These are phyloP conservation scores for Monodelphis domestica DNA, from an alignment of 2,797 vertebrate species.

Conservation along the genomic window DNA sequence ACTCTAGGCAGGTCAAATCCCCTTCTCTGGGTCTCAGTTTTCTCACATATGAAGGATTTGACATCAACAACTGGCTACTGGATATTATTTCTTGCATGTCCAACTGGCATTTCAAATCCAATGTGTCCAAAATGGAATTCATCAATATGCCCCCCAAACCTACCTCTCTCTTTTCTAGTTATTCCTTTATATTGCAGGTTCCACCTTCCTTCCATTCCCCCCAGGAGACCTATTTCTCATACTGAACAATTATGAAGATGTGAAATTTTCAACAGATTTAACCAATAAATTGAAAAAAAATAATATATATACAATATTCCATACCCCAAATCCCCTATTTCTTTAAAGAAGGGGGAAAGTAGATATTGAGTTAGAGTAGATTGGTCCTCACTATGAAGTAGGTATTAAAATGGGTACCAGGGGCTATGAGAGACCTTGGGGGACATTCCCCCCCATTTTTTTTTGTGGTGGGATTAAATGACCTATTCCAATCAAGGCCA, in stretches of 20 bases:
- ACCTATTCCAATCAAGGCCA: background rate
- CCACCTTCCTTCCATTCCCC: background rate
- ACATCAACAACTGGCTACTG: background rate
- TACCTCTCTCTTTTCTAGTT: background rate
- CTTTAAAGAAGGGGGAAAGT: background rate
- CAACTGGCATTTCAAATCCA: constrained; percentile 65
- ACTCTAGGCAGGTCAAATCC: background rate
- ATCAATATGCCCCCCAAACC: rapidly evolving
- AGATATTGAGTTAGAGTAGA: background rate
- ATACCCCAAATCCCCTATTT: background rate
- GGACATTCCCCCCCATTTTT: background rate
- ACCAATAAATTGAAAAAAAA: background rate
- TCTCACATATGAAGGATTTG: background rate
- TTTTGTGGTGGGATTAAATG: background rate
- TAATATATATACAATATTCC: background rate
- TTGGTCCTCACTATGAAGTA: background rate
- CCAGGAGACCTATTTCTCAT: background rate
- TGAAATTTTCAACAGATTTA: background rate
- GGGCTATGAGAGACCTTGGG: background rate
- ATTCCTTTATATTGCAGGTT: background rate
- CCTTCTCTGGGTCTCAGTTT: background rate
- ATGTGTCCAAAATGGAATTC: constrained; percentile 15
- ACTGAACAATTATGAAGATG: background rate
- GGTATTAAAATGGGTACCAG: background rate
- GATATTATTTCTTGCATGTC: constrained; percentile 2